Evolutionary conservation across 2,888 invertebrate genomes (phyloP).

Genomic region (Hoplodrina ambigua): DNA sequence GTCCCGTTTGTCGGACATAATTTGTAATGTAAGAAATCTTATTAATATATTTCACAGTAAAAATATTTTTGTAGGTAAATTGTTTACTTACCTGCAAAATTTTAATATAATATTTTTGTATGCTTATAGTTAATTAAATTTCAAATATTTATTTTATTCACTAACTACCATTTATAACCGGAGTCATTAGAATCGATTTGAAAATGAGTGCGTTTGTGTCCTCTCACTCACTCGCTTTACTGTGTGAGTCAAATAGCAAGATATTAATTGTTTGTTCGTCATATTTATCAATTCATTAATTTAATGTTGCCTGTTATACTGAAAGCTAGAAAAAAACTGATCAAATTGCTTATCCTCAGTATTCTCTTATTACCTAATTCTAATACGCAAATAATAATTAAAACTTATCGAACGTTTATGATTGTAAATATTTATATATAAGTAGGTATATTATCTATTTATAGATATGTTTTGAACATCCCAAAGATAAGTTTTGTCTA

Average conservation of each 20-base stretch:
- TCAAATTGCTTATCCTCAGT: no score
- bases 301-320: no score
- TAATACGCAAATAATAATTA: slow-evolving; percentile 10
- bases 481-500: slow-evolving; percentile 62
- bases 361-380: background rate
- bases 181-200: no score
- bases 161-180: no score
- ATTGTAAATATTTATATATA: slow-evolving; percentile 25
- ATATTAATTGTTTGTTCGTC: no score
- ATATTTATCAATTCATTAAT: no score
- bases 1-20: background rate
- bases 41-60: background rate
- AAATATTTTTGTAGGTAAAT: background rate
- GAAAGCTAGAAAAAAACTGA: no score
- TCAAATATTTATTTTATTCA: background rate
- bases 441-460: slow-evolving; percentile 45
- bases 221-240: no score
- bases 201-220: no score
- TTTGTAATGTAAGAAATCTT: background rate
- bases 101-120: slow-evolving; percentile 1
- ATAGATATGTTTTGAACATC: slow-evolving; percentile 52
- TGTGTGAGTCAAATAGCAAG: no score
- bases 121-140: background rate
- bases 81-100: background rate
- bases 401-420: slow-evolving; percentile 34